phyloP scores from a whole-genome alignment of 2,888 invertebrate genomes.

The Capitulum mitella region DNA sequence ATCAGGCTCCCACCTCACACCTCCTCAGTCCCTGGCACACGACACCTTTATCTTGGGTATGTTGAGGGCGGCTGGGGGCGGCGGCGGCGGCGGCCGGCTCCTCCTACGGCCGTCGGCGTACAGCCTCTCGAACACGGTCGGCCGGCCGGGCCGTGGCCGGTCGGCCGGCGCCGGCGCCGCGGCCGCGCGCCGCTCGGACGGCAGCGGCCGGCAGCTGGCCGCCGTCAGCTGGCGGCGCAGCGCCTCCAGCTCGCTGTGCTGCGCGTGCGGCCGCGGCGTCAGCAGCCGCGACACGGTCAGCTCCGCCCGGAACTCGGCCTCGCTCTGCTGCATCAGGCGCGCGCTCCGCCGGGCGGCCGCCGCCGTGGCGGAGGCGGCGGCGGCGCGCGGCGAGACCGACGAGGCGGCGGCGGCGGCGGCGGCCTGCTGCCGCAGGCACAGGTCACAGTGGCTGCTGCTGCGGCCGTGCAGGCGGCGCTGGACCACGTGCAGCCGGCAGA shows the following conservation, averaged over 20 bases:
- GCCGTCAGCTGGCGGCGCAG: constrained; percentile 2
- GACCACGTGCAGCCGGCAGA: constrained; percentile 5
- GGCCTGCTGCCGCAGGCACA: not conserved
- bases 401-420: not conserved
- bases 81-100: not conserved
- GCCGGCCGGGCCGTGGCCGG: not conserved
- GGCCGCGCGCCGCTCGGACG: not conserved
- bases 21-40: not conserved
- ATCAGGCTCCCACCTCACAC: no score
- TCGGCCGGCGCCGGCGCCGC: not conserved
- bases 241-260: not conserved
- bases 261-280: not conserved
- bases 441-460: constrained; percentile 23
- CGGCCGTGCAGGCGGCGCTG: constrained; percentile 17
- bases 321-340: not conserved
- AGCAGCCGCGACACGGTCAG: constrained; percentile 17
- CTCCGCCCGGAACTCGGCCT: constrained; percentile 19
- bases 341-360: not conserved
- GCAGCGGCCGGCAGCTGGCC: not conserved
- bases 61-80: not conserved
- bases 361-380: not conserved
- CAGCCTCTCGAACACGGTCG: constrained; percentile 18
- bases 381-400: no score
- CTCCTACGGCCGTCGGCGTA: not conserved
- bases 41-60: constrained; percentile 4